Evolutionary conservation across 2,113 vertebrate species (phyloP).

Genomic region (Mustela lutreola): DNA sequence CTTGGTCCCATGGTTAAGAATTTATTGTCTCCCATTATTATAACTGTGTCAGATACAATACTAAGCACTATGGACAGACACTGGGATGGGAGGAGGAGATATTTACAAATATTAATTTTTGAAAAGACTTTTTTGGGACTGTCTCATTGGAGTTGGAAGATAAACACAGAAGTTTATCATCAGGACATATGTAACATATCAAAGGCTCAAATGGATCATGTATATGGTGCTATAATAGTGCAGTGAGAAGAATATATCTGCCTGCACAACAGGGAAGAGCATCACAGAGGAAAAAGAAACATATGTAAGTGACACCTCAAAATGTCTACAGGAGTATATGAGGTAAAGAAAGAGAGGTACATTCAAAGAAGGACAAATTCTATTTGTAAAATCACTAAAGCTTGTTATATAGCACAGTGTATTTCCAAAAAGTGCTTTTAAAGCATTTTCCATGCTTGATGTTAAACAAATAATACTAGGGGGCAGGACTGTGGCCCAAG

Average conservation of each 20-base stretch:
- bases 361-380: background rate
- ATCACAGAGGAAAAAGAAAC: background rate
- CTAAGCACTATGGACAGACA: background rate
- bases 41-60: background rate
- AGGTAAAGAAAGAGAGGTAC: background rate
- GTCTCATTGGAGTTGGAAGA: background rate
- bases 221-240: background rate
- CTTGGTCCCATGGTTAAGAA: background rate
- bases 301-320: background rate
- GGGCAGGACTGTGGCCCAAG: background rate
- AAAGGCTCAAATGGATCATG: background rate
- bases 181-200: background rate
- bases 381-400: background rate
- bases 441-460: background rate
- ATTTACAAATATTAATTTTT: background rate
- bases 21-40: background rate
- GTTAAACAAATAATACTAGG: background rate
- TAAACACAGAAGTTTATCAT: background rate
- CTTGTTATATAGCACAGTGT: background rate
- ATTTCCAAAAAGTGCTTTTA: conserved; percentile 28
- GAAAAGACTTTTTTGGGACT: background rate
- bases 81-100: background rate
- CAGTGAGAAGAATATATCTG: background rate
- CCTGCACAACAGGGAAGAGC: background rate
- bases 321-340: background rate